Base-by-base conservation (phyloP, 2,797 vertebrate genomes). In the Helicolenus hilgendorfi region DNA sequence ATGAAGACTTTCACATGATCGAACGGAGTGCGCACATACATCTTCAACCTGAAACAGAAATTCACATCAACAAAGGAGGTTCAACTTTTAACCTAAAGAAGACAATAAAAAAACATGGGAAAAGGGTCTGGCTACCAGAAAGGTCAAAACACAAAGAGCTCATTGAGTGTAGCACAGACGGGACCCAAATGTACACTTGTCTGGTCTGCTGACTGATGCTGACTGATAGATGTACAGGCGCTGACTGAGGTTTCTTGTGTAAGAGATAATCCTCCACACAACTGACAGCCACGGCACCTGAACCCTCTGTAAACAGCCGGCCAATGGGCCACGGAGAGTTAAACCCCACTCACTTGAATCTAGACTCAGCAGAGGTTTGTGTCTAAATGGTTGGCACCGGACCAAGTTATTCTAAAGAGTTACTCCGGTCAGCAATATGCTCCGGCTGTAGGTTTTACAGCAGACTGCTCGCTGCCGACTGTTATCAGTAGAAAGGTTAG, bases 21-120 rank as follows among this genome's bases (percentile, higher is more conserved):
- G 72, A 73, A 87, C 68, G 93, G 94, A 86, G 90, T 59, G 41
- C 65, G 87, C 4, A 94, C 96, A 20, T 99, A 99, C 77, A 96
- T 94, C 97, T 98, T 99, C 92, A 99, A 97, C 90, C 99, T 99
- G 96, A 89, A 97, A 97, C 62, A 93, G n/a, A 93, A 90, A 85
- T 49, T 58, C 18, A 86, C 33, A 49, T 65, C 13, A 83, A 55
- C 10, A 27, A 13, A 68, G 33, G 8, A 33, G 11, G 33, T 80
- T 36, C 8, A 38, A 70, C 18, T 49, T 29, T 20, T 29, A 76
- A 14, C 15, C 41, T 26, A 35, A 15, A 58, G 5, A 38, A 75
- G n/a, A 27, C 41, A 64, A 26, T 13, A 41, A 70, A 55, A 73
- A 81, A 78, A 38, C n/a, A 62, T 26, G 15, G 24, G 22, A 59